Conservation (phyloP, 2,797 vertebrate genomes). For the Streptopelia turtur region DNA sequence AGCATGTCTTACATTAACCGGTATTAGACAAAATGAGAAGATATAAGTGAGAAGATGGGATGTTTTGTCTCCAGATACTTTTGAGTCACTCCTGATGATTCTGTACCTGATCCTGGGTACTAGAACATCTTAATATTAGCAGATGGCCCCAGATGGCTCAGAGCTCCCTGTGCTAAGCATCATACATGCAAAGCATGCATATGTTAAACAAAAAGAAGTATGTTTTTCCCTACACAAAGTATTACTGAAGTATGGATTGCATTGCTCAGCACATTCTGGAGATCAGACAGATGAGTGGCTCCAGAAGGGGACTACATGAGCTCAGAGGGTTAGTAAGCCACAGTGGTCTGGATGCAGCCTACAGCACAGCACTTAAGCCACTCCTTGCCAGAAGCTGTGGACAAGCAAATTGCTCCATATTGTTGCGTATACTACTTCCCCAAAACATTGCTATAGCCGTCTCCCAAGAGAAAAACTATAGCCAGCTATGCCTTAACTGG, state of each 20-base stretch:
- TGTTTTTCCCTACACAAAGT: neutral
- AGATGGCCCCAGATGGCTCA: neutral
- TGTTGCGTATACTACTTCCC: neutral
- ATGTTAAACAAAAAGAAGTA: neutral
- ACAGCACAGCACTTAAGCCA: neutral
- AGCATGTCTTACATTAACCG: neutral
- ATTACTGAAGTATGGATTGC: neutral
- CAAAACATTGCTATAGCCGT: neutral
- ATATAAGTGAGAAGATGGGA: neutral
- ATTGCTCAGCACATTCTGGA: neutral
- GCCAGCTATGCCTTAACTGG: neutral
- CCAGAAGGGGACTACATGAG: neutral
- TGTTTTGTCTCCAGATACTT: neutral
- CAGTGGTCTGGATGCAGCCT: neutral
- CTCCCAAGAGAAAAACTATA: neutral
- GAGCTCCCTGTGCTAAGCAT: neutral
- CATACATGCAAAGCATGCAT: neutral
- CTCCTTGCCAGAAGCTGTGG: neutral
- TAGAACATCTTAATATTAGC: neutral
- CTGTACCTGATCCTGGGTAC: neutral
- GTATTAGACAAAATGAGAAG: neutral
- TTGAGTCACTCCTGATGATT: neutral
- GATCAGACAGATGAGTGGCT: neutral
- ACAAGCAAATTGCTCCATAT: neutral
- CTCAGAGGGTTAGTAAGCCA: neutral